Evolutionary conservation across 2,888 invertebrate genomes (phyloP).

Genomic region (Thereva unica): DNA sequence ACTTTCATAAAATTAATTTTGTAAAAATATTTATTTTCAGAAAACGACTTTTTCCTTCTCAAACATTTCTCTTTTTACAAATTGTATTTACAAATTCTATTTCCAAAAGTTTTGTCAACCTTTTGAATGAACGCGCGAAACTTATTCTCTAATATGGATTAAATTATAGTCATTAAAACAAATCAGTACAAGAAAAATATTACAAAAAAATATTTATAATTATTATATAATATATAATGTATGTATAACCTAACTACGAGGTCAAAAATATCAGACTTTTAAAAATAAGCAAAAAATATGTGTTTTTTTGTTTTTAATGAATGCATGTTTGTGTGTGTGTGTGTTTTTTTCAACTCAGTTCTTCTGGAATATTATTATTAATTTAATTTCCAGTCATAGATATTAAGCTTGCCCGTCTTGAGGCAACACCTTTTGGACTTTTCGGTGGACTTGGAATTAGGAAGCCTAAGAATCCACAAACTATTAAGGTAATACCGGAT

Average conservation of each 20-base stretch:
- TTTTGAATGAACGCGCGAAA: too few relatives aligned
- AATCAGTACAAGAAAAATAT: constrained; percentile 16
- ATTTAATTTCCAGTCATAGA: constrained; percentile 50
- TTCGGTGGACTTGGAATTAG: constrained; percentile 45
- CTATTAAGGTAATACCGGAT: constrained; percentile 47
- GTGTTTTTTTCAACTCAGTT: not conserved
- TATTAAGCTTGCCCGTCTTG: constrained; percentile 46
- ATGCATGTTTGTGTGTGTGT: not conserved
- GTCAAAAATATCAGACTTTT: constrained; percentile 35
- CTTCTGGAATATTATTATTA: not conserved
- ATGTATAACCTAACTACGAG: constrained; percentile 15
- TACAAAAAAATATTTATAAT: not conserved
- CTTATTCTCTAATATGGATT: too few relatives aligned
- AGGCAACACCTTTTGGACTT: constrained; percentile 19
- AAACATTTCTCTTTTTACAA: too few relatives aligned
- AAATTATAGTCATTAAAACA: not conserved
- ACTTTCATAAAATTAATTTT: too few relatives aligned
- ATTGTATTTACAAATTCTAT: too few relatives aligned
- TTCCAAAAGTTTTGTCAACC: too few relatives aligned
- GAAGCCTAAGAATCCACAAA: constrained; percentile 48
- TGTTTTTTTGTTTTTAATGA: constrained; percentile 13
- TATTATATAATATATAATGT: too few relatives aligned
- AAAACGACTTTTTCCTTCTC: too few relatives aligned
- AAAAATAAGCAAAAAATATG: constrained; percentile 11
- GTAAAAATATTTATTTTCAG: too few relatives aligned